Conservation (phyloP, 2,113 vertebrate species). For the Cathartes aura region DNA sequence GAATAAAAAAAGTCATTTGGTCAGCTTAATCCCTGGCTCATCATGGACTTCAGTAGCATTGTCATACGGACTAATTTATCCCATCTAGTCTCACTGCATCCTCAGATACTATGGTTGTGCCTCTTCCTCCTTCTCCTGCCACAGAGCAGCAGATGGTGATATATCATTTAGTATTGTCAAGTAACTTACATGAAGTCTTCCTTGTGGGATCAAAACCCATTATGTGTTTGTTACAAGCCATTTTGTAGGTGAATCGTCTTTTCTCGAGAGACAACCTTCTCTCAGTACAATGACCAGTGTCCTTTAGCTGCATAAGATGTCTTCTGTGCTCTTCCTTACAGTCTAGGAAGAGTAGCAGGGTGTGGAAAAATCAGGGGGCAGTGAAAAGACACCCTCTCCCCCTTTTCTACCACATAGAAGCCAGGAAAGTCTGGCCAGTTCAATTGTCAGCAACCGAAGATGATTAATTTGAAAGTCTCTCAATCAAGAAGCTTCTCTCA, state of each 20-base stretch:
- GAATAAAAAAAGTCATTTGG: background rate
- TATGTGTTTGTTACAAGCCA: background rate
- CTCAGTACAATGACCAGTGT: background rate
- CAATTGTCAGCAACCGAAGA: background rate
- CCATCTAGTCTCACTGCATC: background rate
- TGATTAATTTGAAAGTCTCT: slow-evolving; percentile 14
- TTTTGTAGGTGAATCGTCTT: background rate
- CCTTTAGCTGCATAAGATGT: background rate
- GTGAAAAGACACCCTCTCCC: background rate
- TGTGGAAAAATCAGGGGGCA: background rate
- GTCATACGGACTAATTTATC: background rate
- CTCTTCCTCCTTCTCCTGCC: background rate
- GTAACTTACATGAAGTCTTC: background rate
- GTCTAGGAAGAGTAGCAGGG: background rate
- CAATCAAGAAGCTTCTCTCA: background rate
- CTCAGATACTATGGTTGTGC: background rate
- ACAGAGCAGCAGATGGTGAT: background rate
- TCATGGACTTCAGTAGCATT: background rate
- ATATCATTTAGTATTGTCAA: background rate
- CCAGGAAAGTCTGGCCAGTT: background rate
- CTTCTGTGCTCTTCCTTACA: background rate
- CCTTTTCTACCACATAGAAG: background rate
- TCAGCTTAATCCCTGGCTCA: background rate
- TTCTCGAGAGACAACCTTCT: background rate
- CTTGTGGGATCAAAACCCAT: background rate